A percentile compares a stretch with the other conserved stretches of the same genome.
phyloP scores from a whole-genome alignment of 2,113 vertebrate genomes.

The Holacanthus passer region DNA sequence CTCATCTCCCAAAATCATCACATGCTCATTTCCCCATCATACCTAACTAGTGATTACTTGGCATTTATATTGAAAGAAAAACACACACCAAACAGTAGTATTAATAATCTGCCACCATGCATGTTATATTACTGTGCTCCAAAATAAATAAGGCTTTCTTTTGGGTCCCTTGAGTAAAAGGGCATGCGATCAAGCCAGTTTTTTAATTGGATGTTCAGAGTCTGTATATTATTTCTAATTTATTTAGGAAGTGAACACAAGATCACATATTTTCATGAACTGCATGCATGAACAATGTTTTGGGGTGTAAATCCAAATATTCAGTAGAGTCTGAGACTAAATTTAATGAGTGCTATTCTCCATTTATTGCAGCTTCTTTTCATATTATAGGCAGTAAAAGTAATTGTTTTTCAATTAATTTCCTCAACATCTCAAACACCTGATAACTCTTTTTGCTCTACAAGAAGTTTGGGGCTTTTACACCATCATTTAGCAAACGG shows the following conservation, averaged over 20 bases:
- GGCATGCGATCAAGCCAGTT: background rate
- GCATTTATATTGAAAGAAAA: background rate
- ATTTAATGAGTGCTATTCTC: background rate
- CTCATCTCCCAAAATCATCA: conserved; percentile 7
- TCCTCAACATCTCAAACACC: background rate
- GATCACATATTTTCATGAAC: background rate
- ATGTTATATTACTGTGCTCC: background rate
- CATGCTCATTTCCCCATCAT: background rate
- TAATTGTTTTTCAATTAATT: background rate
- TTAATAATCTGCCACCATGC: background rate
- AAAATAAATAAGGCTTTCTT: background rate
- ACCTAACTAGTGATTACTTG: background rate
- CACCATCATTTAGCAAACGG: background rate
- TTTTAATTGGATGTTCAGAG: background rate
- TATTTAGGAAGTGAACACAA: conserved; percentile 12
- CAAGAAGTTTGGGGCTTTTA: background rate
- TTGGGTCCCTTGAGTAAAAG: background rate
- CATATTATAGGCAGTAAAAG: background rate
- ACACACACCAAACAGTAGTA: background rate
- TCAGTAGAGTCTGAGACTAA: background rate
- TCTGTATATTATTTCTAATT: background rate
- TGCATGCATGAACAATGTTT: background rate
- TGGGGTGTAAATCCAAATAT: background rate
- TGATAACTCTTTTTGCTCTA: background rate
- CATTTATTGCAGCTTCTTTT: background rate